Evolutionary conservation across 2,888 invertebrate genomes (phyloP).

Genomic region (Himalopsyche tibetana): DNA sequence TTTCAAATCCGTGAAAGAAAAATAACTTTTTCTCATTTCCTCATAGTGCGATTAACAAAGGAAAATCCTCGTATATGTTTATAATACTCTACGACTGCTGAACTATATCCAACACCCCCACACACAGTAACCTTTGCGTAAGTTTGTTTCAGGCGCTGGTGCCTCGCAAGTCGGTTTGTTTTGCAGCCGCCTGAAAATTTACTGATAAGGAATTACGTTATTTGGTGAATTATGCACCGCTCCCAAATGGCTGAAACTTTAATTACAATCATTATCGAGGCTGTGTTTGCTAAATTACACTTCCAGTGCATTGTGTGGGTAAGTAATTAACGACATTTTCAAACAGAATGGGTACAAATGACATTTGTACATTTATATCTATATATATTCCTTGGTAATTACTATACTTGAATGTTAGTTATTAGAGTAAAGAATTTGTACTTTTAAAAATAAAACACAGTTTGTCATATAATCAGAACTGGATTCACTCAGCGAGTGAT

Average conservation of each 20-base stretch:
- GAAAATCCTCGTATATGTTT: not conserved
- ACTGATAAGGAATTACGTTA: conserved; percentile 59
- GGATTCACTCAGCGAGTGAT: no score
- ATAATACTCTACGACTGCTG: not conserved
- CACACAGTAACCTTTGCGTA: not conserved
- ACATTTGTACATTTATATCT: no score
- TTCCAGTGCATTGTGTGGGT: not conserved
- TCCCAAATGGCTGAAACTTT: conserved; percentile 39
- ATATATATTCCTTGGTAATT: no score
- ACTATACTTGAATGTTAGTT: no score
- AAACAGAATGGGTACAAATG: no score
- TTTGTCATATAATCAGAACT: no score
- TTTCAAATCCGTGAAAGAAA: no score
- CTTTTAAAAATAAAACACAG: no score
- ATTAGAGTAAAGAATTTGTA: no score
- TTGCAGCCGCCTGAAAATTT: conserved; percentile 56
- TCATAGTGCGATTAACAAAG: not conserved
- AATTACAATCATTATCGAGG: conserved; percentile 14
- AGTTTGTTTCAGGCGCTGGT: conserved; percentile 10
- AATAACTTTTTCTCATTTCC: no score
- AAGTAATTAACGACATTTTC: no score
- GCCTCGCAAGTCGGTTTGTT: conserved; percentile 36
- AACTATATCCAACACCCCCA: conserved; percentile 6
- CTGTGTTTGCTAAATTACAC: conserved; percentile 4
- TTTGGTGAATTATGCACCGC: conserved; percentile 48